phyloP scores from a whole-genome alignment of 2,113 vertebrate genomes.

The Collichthys lucidus region DNA sequence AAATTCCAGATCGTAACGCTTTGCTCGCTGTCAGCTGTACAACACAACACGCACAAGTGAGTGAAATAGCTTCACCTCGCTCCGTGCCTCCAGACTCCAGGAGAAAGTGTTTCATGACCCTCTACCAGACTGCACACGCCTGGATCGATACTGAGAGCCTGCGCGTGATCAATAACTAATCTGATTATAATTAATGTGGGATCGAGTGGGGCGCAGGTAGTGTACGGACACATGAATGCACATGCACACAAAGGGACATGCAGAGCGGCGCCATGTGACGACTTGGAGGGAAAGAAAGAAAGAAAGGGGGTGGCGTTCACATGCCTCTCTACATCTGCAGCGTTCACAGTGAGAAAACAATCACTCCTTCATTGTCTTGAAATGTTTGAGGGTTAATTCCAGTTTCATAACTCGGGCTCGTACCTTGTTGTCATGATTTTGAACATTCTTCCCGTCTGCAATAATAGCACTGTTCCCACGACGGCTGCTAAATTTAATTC shows the following conservation, averaged over 20 bases:
- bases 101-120: slow-evolving; percentile 56
- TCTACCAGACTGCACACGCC: slow-evolving; percentile 29
- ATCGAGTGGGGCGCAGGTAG: slow-evolving; percentile 31
- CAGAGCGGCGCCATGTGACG: slow-evolving; percentile 19
- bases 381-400: background rate
- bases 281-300: slow-evolving; percentile 22
- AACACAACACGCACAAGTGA: slow-evolving; percentile 4
- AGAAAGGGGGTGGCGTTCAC: background rate
- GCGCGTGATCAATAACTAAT: slow-evolving; percentile 73
- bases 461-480: background rate
- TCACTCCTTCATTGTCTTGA: background rate
- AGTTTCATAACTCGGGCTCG: background rate
- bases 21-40: background rate
- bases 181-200: slow-evolving; percentile 74
- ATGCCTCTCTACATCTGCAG: background rate
- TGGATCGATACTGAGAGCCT: slow-evolving; percentile 53
- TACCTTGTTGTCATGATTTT: background rate
- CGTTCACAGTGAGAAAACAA: background rate
- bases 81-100: slow-evolving; percentile 5
- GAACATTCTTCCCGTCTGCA: background rate
- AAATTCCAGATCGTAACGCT: background rate
- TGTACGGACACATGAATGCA: background rate
- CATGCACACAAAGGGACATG: background rate
- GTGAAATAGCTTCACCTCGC: background rate
- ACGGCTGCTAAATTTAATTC: background rate